phyloP scores from a whole-genome alignment of 2,888 invertebrate species.

The Apodemia duryi region DNA sequence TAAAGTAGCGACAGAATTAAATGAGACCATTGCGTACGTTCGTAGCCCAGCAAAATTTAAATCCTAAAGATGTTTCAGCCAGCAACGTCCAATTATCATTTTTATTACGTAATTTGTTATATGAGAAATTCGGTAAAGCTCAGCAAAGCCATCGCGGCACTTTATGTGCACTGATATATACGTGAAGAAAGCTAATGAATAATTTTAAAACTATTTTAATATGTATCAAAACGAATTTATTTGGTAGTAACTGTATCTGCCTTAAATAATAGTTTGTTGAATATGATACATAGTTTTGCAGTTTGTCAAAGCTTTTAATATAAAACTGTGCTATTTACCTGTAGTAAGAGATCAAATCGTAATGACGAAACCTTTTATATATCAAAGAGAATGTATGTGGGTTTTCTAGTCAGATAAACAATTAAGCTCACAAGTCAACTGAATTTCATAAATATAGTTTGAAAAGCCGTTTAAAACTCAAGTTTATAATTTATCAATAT shows the following conservation, averaged over 20 bases:
- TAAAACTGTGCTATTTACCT: too few species aligned
- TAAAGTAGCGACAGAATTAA: not conserved
- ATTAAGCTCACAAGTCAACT: too few species aligned
- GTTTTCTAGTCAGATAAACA: too few species aligned
- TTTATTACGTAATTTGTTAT: constrained; percentile 12
- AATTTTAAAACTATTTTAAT: constrained; percentile 29
- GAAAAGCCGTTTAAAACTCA: too few species aligned
- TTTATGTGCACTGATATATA: constrained; percentile 19
- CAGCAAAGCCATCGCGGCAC: constrained; percentile 1
- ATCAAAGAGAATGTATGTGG: too few species aligned
- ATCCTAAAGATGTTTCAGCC: constrained; percentile 5
- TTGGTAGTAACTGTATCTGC: not conserved
- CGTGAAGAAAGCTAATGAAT: constrained; percentile 28
- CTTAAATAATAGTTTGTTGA: not conserved
- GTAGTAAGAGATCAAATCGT: too few species aligned
- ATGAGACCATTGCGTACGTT: not conserved
- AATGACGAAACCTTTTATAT: too few species aligned
- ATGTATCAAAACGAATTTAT: constrained; percentile 23
- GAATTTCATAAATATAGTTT: too few species aligned
- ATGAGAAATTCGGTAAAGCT: not conserved
- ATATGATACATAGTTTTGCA: too few species aligned
- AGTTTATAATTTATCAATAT: too few species aligned
- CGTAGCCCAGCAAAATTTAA: constrained; percentile 2
- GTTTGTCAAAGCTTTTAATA: too few species aligned
- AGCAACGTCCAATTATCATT: constrained; percentile 9